Base-by-base conservation (phyloP, 2,888 invertebrate species). In the Calliphora vomitoria region DNA sequence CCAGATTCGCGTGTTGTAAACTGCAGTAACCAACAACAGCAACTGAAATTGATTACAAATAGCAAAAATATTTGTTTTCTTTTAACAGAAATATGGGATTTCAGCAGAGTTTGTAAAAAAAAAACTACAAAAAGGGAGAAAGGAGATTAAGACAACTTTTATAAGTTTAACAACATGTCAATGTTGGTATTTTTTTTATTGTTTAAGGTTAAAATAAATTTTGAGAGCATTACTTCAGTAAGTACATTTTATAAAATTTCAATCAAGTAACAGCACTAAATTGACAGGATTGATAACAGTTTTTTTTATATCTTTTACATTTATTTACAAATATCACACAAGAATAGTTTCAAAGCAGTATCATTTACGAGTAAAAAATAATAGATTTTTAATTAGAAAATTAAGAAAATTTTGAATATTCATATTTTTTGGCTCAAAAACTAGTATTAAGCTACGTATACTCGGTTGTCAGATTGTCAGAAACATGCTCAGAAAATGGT, bases 1-100 rank as follows among this genome's bases (percentile, higher is more conserved):
- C 66, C 64, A 44, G 62, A 53, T 55, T 71, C 62, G 71, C 80
- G 62, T 81, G 72, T 72, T 71, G 20, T 50, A 31, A 15, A 31
- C 31, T 11, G 25, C 20, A 13, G 35, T 11, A 35, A n/a, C 35
- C 5, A 44, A 20, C 31, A 35, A 44, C 53, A 71, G 53, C 8
- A 64, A 66, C 41, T 60, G 8, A 50, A 71, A 69, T 62, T 83
- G 74, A 68, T 68, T 68, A 69, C 38, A 71, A 80, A 80, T 38
- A 71, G 8, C 4, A 38, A 55, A 78, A 78, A 68, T 50, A 35
- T 8, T 74, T 35, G 35, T 75, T 72, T 75, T 3, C 13, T n/a
- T 35, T 75, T n/a, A 10, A 53, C 31, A 62, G 18, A 44, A 25
- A 18, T 5, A 35, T 74, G 44, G 20, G 15, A 76, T 53, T 76